These are phyloP conservation scores for Gorsachius goisagi DNA, from an alignment of 2,113 vertebrate species.

Conservation along the genomic window DNA sequence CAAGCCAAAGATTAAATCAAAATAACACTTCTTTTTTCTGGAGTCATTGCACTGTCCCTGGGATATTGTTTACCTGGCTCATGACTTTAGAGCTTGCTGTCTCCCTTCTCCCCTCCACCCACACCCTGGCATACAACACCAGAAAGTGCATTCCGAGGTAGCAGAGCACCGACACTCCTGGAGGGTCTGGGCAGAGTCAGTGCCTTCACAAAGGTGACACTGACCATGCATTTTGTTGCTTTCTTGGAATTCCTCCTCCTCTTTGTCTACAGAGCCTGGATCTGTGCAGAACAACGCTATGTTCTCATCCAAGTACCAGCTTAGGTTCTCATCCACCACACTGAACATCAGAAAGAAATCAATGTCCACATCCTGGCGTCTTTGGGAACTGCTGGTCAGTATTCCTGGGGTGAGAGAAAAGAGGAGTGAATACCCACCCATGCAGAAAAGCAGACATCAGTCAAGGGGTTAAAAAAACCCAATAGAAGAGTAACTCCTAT, in stretches of 20 bases:
- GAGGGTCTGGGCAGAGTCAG: not conserved
- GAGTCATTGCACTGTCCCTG: not conserved
- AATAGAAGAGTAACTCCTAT: not conserved
- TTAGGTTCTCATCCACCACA: constrained; percentile 79
- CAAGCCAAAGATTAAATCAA: not conserved
- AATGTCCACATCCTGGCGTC: constrained; percentile 68
- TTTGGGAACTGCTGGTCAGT: constrained; percentile 64
- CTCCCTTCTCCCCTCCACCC: not conserved
- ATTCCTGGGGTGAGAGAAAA: constrained; percentile 48
- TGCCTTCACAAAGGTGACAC: not conserved
- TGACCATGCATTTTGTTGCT: constrained; percentile 81
- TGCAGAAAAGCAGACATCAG: not conserved
- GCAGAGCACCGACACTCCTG: not conserved
- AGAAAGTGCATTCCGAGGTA: not conserved
- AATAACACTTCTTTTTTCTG: not conserved
- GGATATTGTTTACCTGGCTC: not conserved
- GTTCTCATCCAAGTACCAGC: constrained; percentile 78
- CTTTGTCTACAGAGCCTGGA: constrained; percentile 70
- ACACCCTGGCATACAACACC: not conserved
- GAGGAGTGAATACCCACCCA: not conserved
- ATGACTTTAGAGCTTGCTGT: not conserved
- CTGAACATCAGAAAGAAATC: constrained; percentile 80
- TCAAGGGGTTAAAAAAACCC: no score
- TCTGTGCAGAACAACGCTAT: constrained; percentile 71
- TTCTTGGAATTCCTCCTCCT: constrained; percentile 72